A percentile compares a stretch with the other conserved stretches of the same genome.
phyloP scores from a whole-genome alignment of 2,113 vertebrate species.

The Forbesichthys agassizii region DNA sequence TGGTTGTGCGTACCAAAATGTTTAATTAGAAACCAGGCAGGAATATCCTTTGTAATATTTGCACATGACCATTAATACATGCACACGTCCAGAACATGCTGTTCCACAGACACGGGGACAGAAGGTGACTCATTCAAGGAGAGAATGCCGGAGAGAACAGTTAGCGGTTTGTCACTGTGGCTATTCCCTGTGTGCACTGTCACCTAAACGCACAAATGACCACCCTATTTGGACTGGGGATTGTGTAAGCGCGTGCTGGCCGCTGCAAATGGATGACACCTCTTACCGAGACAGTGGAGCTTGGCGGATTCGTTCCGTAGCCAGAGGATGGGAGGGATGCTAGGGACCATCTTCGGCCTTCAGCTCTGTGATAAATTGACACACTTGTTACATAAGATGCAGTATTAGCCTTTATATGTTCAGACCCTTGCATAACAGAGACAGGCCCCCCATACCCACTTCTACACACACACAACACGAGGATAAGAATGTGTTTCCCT shows the following conservation, averaged over 20 bases:
- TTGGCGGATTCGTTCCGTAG: slow-evolving; percentile 97
- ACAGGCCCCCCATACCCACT: background rate
- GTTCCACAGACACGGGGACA: slow-evolving; percentile 25
- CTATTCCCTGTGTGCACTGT: slow-evolving; percentile 31
- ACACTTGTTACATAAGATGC: slow-evolving; percentile 53
- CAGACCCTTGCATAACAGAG: slow-evolving; percentile 51
- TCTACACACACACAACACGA: slow-evolving; percentile 22
- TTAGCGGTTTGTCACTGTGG: slow-evolving; percentile 53
- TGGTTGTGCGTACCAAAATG: no score
- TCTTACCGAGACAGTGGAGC: slow-evolving; percentile 94
- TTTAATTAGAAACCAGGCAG: no score
- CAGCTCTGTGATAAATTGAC: slow-evolving; percentile 79
- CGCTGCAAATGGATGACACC: background rate
- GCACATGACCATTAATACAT: background rate
- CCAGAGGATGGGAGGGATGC: slow-evolving; percentile 96
- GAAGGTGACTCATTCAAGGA: slow-evolving; percentile 61
- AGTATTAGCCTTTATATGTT: slow-evolving; percentile 40
- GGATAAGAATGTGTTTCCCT: slow-evolving; percentile 18
- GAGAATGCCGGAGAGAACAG: slow-evolving; percentile 64
- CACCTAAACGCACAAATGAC: slow-evolving; percentile 43
- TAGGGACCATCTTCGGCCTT: slow-evolving; percentile 96
- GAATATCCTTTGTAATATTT: background rate
- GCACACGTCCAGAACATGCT: slow-evolving; percentile 6
- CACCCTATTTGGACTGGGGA: slow-evolving; percentile 42
- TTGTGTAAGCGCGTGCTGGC: slow-evolving; percentile 39